Base-by-base conservation (phyloP, 2,113 vertebrate species). In the Actinemys pallida region DNA sequence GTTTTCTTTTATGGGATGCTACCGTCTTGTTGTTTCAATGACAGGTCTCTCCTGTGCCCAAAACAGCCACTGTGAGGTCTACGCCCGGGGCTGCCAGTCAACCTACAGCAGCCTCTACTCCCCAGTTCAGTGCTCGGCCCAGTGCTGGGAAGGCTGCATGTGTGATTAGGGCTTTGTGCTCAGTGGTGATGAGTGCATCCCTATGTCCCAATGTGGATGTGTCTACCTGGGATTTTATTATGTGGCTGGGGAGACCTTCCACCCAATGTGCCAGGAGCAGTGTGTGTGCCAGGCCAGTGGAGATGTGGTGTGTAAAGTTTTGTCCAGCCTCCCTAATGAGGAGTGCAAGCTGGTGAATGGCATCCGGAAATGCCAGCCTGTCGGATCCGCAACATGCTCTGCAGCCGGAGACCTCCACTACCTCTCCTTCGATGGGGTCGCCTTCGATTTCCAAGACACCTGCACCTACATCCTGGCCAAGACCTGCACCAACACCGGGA, bases 121-220 rank as follows among this genome's bases (percentile, higher is more conserved):
- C 31, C 20, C 93, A 0, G 35, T 87, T 54, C 97, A 90, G 76
- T 99, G 99, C 42, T 91, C 75, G 19, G 92, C 91, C 2, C 72
- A 81, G 35, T 98, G 98, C 80, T 8, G 45, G 4, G 99, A 99
- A 81, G 96, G 92, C 93, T 99, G 99, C 4, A 97, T 98, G 47
- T 99, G 99, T 12, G 94, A 99, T 0, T 87, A 98, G 1, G 98
- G 98, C 52, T 98, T 96, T 35, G 90, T 95, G 2, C 96, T 98
- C 87, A 99, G 97, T 0, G 98, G 98, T 1, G 97, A 95, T 2
- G 79, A 84, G 75, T 99, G 99, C 0, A 86, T 99, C 69, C 98
- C 98, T 1, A 93, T 98, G 53, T 87, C 97, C 31, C 90, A 98
- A 35, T 99, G 99, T 3, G 99, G 99, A 88, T 99, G 99, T 80